Base-by-base conservation (phyloP, 2,888 invertebrate genomes). In the Pecten maximus region DNA sequence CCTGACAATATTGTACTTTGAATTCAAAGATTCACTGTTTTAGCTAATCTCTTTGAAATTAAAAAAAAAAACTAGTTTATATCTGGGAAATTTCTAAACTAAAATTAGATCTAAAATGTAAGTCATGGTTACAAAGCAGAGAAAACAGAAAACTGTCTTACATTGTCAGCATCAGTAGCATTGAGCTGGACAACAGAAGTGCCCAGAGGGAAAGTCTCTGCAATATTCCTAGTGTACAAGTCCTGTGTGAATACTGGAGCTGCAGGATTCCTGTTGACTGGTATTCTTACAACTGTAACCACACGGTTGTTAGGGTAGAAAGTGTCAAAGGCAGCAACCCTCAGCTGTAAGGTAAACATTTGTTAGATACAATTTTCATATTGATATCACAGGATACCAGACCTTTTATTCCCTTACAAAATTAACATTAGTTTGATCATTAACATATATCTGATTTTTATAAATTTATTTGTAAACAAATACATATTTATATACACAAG, bases 91-190 rank as follows among this genome's bases (percentile, higher is more conserved):
- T n/a, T n/a, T n/a, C n/a, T n/a, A n/a, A n/a, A n/a, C n/a, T n/a
- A n/a, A n/a, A n/a, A n/a, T n/a, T n/a, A n/a, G n/a, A n/a, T n/a
- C n/a, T n/a, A n/a, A n/a, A n/a, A n/a, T n/a, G n/a, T n/a, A n/a
- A n/a, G n/a, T n/a, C n/a, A 19, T 19, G 23, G 6, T n/a, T n/a
- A 50, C 16, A 23, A 23, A 54, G 54, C 19, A 19, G 0, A 48
- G 48, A 19, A 48, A 48, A 19, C 48, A 48, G 48, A 48, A 2
- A 54, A 23, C 19, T 54, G 23, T 91, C 94, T 94, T 91, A 95
- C 95, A 88, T 92, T 91, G 93, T 95, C 95, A 54, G 89, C 88
- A 91, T 95, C 95, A 16, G 91, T 93, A 4, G 95, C 95, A 50
- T 88, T 88, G 1, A 95, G 91, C n/a, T 91, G 92, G 44, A 92